Evolutionary conservation across 2,113 vertebrate species (phyloP).

Genomic region (human): DNA sequence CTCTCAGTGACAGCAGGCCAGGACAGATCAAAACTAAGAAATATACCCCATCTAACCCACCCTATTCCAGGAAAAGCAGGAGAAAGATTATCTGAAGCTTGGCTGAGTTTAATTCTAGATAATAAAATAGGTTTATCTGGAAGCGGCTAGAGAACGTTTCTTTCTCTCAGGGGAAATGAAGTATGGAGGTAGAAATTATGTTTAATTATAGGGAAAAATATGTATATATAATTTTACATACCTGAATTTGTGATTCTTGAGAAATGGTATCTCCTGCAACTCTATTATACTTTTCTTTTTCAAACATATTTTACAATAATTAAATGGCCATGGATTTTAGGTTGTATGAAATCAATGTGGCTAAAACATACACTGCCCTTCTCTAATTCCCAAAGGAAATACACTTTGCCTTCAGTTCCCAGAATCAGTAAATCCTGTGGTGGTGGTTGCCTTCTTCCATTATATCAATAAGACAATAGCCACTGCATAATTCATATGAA

Average conservation of each 20-base stretch:
- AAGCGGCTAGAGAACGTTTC: background rate
- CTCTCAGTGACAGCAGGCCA: background rate
- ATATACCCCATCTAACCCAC: rapidly evolving
- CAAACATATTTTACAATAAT: slow-evolving; percentile 48
- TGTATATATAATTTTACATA: background rate
- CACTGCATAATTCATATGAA: slow-evolving; percentile 72
- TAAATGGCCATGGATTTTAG: slow-evolving; percentile 4
- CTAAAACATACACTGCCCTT: background rate
- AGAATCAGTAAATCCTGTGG: slow-evolving; percentile 70
- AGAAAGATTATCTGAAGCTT: background rate
- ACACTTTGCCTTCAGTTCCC: background rate
- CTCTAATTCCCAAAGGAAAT: slow-evolving; percentile 37
- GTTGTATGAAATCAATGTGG: slow-evolving; percentile 36
- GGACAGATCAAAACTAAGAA: background rate
- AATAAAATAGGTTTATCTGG: background rate
- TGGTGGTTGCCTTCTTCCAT: slow-evolving; percentile 52
- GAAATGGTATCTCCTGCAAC: background rate
- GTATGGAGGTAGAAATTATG: background rate
- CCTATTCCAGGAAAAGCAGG: background rate
- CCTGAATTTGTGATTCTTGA: background rate
- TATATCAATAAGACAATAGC: slow-evolving; percentile 65
- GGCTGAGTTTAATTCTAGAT: background rate
- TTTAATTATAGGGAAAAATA: background rate
- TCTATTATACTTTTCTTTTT: slow-evolving; percentile 25
- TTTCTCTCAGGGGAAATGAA: background rate